Evolutionary conservation across 2,113 vertebrate species (phyloP).

Genomic region (Notechis scutatus): DNA sequence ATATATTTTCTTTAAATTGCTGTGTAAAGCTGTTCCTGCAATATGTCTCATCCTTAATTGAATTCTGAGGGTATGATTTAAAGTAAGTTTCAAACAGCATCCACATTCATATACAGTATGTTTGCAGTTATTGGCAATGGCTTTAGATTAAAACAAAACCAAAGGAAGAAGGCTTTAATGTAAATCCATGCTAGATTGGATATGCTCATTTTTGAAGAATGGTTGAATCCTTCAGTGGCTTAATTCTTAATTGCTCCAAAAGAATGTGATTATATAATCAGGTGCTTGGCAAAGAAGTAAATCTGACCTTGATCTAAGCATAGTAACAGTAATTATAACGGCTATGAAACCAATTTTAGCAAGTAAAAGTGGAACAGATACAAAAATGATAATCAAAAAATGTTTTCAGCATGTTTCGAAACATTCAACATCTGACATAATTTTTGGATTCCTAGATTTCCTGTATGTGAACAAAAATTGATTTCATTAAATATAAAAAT

Average conservation of each 20-base stretch:
- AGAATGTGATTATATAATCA: not conserved
- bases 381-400: not conserved
- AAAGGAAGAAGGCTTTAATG: not conserved
- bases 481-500: not conserved
- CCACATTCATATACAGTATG: not conserved
- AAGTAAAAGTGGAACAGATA: not conserved
- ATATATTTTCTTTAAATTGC: not conserved
- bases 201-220: not conserved
- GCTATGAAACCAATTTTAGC: not conserved
- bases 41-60: not conserved
- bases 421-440: not conserved
- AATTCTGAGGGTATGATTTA: not conserved
- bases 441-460: not conserved
- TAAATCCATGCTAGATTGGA: not conserved
- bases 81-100: not conserved
- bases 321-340: not conserved
- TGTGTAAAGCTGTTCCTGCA: not conserved
- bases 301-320: too few species aligned
- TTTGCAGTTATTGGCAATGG: not conserved
- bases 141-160: not conserved
- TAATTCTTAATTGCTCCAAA: not conserved
- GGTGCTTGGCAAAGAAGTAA: too few species aligned
- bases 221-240: not conserved
- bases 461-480: not conserved
- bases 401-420: not conserved